Evolutionary conservation across 1,140 invertebrate species (phyloP).

Genomic region (Ephestia elutella): DNA sequence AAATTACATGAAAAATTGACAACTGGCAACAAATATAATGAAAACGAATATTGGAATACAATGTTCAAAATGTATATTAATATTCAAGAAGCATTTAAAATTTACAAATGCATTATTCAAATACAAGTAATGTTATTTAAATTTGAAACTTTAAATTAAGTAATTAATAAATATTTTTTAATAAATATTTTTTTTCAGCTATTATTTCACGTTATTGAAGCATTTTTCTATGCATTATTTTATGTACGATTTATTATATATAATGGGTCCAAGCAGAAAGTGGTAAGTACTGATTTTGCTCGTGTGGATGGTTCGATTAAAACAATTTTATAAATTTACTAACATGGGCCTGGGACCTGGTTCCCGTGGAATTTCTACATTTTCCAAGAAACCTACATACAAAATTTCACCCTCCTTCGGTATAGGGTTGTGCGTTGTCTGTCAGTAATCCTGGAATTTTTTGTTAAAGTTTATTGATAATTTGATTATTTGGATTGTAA

Average conservation of each 20-base stretch:
- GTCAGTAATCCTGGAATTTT: too few species aligned
- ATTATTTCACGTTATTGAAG: neutral
- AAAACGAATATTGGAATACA: neutral
- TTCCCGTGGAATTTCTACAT: too few species aligned
- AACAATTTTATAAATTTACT: too few species aligned
- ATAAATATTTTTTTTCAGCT: constrained; percentile 8
- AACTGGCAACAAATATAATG: neutral
- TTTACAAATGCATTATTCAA: constrained; percentile 7
- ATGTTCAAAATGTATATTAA: constrained; percentile 1
- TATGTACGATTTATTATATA: neutral
- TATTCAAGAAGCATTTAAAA: constrained; percentile 4
- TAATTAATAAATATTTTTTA: too few species aligned
- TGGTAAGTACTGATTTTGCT: neutral
- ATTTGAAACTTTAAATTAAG: too few species aligned
- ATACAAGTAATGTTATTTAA: neutral
- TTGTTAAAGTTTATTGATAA: too few species aligned
- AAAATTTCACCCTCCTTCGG: too few species aligned
- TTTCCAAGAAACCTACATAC: too few species aligned
- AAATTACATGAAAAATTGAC: neutral
- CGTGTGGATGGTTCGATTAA: too few species aligned
- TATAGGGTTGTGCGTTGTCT: too few species aligned
- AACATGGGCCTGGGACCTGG: too few species aligned
- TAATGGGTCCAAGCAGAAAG: neutral
- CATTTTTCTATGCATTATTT: neutral
- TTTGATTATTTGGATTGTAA: too few species aligned